A percentile compares a stretch with the other conserved stretches of the same genome.
These are phyloP conservation scores for Drosophila parvula DNA, from an alignment of 1,140 invertebrate genomes.

Conservation along the genomic window DNA sequence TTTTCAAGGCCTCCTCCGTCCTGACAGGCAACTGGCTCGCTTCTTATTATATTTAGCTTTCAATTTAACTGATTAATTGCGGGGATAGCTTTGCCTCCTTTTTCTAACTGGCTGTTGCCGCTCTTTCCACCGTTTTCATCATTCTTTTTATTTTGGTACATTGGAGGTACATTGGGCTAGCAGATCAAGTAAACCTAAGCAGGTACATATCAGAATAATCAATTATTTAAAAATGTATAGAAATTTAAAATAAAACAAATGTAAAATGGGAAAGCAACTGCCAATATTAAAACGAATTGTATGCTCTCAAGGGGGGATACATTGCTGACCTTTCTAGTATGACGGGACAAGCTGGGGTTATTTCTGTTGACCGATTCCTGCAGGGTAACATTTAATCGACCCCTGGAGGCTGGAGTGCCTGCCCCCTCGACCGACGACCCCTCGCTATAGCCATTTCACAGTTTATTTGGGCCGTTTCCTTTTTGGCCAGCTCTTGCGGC, in stretches of 20 bases:
- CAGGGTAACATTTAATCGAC: conserved; percentile 44
- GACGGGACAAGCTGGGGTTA: neutral
- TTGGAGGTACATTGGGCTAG: conserved; percentile 1
- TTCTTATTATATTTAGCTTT: conserved; percentile 45
- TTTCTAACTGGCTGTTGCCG: conserved; percentile 9
- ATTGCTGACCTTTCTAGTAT: conserved; percentile 4
- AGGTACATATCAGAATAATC: too few relatives aligned
- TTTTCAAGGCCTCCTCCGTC: conserved; percentile 14
- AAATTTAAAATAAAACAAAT: neutral
- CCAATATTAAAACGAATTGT: too few relatives aligned
- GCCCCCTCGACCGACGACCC: neutral
- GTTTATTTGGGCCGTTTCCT: conserved; percentile 46
- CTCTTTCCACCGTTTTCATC: neutral
- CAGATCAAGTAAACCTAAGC: neutral
- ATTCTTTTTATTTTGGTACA: conserved; percentile 19
- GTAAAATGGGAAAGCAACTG: too few relatives aligned
- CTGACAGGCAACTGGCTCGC: conserved; percentile 51
- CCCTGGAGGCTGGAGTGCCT: conserved; percentile 25
- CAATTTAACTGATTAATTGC: conserved; percentile 74
- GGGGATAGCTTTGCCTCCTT: conserved; percentile 47
- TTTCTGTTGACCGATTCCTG: neutral
- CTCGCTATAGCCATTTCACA: neutral
- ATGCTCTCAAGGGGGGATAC: too few relatives aligned
- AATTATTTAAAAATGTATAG: too few relatives aligned
- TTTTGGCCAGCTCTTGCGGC: conserved; percentile 37